phyloP scores from a whole-genome alignment of 2,113 vertebrate species.

The Apus apus region DNA sequence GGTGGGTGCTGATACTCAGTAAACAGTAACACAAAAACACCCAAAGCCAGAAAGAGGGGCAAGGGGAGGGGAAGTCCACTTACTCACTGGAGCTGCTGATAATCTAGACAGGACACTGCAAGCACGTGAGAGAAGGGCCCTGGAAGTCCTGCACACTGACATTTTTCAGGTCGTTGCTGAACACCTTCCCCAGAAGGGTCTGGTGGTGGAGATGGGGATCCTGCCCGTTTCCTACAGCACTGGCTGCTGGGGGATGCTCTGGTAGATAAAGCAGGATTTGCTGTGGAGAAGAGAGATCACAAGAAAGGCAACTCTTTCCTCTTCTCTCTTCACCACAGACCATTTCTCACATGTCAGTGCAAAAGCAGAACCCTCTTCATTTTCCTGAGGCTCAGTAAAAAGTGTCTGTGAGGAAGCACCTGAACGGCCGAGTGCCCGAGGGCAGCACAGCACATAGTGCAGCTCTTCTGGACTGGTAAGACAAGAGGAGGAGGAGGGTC shows the following conservation, averaged over 20 bases:
- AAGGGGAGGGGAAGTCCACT: background rate
- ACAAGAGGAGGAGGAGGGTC: background rate
- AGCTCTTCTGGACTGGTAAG: background rate
- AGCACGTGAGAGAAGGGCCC: background rate
- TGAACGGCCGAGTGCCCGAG: fast-evolving
- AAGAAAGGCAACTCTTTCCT: background rate
- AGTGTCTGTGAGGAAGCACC: background rate
- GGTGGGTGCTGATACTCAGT: background rate
- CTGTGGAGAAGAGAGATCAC: background rate
- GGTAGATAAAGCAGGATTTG: background rate
- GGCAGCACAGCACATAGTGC: background rate
- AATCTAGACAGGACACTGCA: background rate
- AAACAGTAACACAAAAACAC: background rate
- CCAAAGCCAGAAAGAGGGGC: background rate
- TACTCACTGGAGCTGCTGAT: background rate
- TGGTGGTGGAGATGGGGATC: background rate
- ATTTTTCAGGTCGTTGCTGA: background rate
- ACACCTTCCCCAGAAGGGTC: background rate
- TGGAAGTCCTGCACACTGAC: background rate
- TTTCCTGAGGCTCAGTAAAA: fast-evolving
- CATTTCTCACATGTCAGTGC: background rate
- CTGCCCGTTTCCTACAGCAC: background rate
- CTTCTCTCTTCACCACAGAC: background rate
- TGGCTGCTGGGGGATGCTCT: background rate
- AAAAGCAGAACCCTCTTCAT: background rate